A percentile compares a stretch with the other conserved stretches of the same genome.
These are phyloP conservation scores for Phragmatobia fuliginosa DNA, from an alignment of 2,888 invertebrate genomes.

Conservation along the genomic window DNA sequence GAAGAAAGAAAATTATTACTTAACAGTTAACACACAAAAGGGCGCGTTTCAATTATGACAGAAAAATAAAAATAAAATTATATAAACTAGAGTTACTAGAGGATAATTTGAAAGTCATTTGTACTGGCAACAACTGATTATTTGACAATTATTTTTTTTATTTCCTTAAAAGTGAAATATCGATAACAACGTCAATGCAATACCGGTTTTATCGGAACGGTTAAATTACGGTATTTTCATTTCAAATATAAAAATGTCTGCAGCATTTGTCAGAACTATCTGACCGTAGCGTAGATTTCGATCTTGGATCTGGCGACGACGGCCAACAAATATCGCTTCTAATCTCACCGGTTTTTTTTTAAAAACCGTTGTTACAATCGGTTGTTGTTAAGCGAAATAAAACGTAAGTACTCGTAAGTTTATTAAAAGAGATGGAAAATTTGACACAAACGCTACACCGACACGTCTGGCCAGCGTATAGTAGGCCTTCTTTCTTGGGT, in stretches of 20 bases:
- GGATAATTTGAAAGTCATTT: too few species aligned
- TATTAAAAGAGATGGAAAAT: neutral
- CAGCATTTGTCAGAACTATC: slow-evolving; percentile 35
- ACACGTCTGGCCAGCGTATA: too few species aligned
- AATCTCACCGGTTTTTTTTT: slow-evolving; percentile 24
- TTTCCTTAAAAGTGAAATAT: neutral
- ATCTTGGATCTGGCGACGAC: slow-evolving; percentile 47
- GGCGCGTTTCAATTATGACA: too few species aligned
- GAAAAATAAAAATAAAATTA: too few species aligned
- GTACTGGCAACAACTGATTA: too few species aligned
- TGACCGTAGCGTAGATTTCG: slow-evolving; percentile 38
- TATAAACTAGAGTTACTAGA: too few species aligned
- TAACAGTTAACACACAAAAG: too few species aligned
- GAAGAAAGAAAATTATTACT: too few species aligned
- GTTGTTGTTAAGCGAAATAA: slow-evolving; percentile 10
- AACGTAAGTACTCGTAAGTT: neutral
- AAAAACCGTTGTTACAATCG: slow-evolving; percentile 15
- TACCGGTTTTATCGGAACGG: neutral
- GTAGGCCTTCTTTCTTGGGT: too few species aligned
- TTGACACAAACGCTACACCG: too few species aligned
- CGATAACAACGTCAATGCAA: neutral
- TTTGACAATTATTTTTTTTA: neutral
- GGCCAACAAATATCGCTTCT: slow-evolving; percentile 37
- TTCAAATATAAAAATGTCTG: slow-evolving; percentile 10
- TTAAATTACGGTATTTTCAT: neutral